phyloP scores from a whole-genome alignment of 2,888 invertebrate species.

The Phalera bucephala region DNA sequence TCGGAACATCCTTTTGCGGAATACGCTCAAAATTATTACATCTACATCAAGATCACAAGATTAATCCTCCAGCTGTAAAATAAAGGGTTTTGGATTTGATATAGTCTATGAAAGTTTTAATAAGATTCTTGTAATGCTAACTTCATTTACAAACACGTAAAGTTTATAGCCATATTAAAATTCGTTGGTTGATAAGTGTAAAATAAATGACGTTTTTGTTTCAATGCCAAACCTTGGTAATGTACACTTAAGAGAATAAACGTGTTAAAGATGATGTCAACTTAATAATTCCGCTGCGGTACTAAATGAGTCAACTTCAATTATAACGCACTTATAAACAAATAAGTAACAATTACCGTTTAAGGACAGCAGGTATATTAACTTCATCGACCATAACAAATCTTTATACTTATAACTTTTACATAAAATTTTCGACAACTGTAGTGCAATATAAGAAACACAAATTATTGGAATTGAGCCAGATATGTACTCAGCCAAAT shows the following conservation, averaged over 20 bases:
- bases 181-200: too few relatives aligned
- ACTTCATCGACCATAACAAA: constrained; percentile 7
- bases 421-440: not conserved
- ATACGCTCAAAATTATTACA: constrained; percentile 3
- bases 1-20: constrained; percentile 1
- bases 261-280: constrained; percentile 15
- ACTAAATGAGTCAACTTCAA: constrained; percentile 18
- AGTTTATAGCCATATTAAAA: too few relatives aligned
- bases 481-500: too few relatives aligned
- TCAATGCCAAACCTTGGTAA: not conserved
- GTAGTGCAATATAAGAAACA: too few relatives aligned
- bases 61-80: too few relatives aligned
- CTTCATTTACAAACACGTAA: too few relatives aligned
- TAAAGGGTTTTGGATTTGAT: too few relatives aligned
- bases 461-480: not conserved
- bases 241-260: constrained; percentile 3
- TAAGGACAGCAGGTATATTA: constrained; percentile 20
- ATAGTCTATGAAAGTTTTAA: too few relatives aligned
- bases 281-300: constrained; percentile 7
- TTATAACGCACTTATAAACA: constrained; percentile 13
- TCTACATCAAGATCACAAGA: too few relatives aligned
- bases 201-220: too few relatives aligned
- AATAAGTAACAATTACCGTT: constrained; percentile 14
- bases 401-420: not conserved
- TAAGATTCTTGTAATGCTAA: too few relatives aligned